phyloP scores from a whole-genome alignment of 2,888 invertebrate species.

The Aelia acuminata region DNA sequence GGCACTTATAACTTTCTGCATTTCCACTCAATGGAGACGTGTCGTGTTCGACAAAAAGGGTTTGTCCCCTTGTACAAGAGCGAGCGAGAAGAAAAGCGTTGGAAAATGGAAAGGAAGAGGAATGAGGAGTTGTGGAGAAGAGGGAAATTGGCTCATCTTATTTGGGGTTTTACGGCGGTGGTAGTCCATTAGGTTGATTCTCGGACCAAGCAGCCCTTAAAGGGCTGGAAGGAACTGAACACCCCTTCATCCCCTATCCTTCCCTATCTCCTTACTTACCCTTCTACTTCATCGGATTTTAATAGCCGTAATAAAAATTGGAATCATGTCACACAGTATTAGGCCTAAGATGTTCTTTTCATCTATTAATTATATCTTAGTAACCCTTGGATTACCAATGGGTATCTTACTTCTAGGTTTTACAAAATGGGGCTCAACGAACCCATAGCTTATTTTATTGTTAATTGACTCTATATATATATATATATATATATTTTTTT shows the following conservation, averaged over 20 bases:
- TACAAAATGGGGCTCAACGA: too few relatives aligned
- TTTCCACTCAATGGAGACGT: neutral
- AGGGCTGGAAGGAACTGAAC: neutral
- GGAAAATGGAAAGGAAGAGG: conserved; percentile 33
- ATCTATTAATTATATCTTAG: neutral
- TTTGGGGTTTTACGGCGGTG: conserved; percentile 41
- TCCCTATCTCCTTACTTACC: neutral
- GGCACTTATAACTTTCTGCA: too few relatives aligned
- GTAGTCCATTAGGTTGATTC: neutral
- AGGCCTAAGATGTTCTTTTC: neutral
- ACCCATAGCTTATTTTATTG: too few relatives aligned
- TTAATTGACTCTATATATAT: too few relatives aligned
- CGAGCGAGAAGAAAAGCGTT: conserved; percentile 14
- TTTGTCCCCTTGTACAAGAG: conserved; percentile 33
- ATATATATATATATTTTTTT: too few relatives aligned
- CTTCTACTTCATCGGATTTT: neutral
- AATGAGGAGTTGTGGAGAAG: conserved; percentile 34
- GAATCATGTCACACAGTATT: neutral
- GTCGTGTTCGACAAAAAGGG: neutral
- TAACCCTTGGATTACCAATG: too few relatives aligned
- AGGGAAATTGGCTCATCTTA: conserved; percentile 44
- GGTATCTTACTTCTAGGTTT: too few relatives aligned
- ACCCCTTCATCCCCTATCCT: neutral
- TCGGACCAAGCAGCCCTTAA: neutral
- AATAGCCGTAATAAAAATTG: neutral